A percentile compares a stretch with the other conserved stretches of the same genome.
These are phyloP conservation scores for Heteractis magnifica DNA, from an alignment of 92 coral and sea anemone species.

Conservation along the genomic window DNA sequence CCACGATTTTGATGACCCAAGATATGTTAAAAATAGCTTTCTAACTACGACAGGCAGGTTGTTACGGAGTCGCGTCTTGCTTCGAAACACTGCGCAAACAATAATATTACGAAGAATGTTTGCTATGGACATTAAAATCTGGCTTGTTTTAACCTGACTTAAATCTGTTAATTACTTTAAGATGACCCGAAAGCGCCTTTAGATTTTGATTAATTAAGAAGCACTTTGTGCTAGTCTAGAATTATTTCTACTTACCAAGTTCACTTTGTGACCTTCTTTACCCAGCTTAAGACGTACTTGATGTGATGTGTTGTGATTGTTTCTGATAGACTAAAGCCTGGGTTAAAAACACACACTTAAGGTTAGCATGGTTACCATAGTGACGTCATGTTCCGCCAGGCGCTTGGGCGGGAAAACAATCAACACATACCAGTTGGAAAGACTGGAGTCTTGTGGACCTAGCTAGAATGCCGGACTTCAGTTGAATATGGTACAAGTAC, in stretches of 20 bases:
- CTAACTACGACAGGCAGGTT: too few relatives aligned
- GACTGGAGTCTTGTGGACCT: too few relatives aligned
- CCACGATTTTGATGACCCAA: neutral
- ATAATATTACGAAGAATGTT: neutral
- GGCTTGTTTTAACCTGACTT: neutral
- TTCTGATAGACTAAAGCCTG: neutral
- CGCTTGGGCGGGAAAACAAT: too few relatives aligned
- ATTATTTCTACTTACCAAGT: neutral
- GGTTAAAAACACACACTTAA: neutral
- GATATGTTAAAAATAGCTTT: neutral
- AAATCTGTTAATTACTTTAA: neutral
- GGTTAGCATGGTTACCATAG: neutral
- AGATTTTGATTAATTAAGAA: neutral
- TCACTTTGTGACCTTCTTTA: neutral
- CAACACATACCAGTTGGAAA: too few relatives aligned
- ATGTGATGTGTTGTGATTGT: neutral
- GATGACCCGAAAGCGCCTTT: neutral
- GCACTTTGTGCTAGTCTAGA: neutral
- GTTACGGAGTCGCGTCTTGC: neutral
- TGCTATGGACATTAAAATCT: neutral
- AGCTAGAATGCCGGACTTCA: too few relatives aligned
- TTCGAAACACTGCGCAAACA: neutral
- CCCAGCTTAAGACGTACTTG: neutral
- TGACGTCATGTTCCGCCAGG: too few relatives aligned
- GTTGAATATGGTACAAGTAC: too few relatives aligned